Conservation (phyloP, 2,113 vertebrate genomes). For the Heptranchias perlo region DNA sequence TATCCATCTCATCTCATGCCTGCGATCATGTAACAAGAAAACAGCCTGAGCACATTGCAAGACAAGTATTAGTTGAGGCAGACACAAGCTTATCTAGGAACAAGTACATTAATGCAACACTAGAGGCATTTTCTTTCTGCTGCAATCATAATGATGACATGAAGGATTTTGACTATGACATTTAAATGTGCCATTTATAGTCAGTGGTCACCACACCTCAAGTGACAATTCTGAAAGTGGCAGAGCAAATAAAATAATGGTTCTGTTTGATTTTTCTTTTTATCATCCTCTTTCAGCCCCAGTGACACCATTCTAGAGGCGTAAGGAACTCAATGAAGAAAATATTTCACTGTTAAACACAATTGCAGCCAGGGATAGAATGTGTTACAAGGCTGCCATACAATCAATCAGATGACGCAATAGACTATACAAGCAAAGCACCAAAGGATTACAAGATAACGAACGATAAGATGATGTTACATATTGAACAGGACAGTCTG, state of each 20-base stretch:
- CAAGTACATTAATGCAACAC: conserved; percentile 27
- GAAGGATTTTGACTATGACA: neutral
- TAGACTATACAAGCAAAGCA: neutral
- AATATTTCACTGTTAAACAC: neutral
- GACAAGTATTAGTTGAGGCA: conserved; percentile 9
- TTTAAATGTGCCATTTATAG: conserved; percentile 4
- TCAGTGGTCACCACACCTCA: neutral
- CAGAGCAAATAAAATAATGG: neutral
- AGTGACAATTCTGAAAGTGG: neutral
- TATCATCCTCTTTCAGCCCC: neutral
- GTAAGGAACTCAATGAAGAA: neutral
- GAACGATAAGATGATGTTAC: neutral
- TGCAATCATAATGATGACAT: neutral
- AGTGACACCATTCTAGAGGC: neutral
- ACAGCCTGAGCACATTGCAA: neutral
- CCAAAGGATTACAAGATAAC: neutral
- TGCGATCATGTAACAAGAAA: neutral
- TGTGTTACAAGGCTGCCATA: neutral
- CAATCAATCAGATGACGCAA: neutral
- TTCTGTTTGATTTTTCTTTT: neutral
- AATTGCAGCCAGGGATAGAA: neutral
- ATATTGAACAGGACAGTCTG: neutral
- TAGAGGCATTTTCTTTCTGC: neutral
- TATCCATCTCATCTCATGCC: neutral
- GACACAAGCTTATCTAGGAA: conserved; percentile 21